A percentile compares a stretch with the other conserved stretches of the same genome.
phyloP scores from a whole-genome alignment of 1,140 invertebrate species.

The Diachasma alloeum region DNA sequence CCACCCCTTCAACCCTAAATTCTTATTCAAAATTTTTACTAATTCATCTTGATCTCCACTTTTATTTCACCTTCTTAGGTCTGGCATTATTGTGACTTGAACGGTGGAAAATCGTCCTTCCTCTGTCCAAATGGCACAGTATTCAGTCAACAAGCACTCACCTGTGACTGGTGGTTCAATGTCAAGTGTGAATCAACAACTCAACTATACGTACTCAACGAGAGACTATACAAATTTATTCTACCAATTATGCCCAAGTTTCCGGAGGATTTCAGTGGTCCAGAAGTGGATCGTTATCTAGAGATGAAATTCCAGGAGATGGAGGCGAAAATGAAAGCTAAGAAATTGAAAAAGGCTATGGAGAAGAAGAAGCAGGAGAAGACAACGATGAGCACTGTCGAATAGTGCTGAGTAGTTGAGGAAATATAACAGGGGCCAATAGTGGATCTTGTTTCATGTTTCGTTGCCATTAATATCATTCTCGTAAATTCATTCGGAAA shows the following conservation, averaged over 20 bases:
- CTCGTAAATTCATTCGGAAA: not conserved
- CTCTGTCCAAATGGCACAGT: slow-evolving; percentile 91
- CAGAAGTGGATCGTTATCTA: slow-evolving; percentile 84
- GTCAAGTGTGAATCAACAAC: slow-evolving; percentile 83
- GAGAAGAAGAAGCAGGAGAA: slow-evolving; percentile 51
- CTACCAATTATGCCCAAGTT: slow-evolving; percentile 85
- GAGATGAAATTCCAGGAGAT: slow-evolving; percentile 84
- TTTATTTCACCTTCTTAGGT: slow-evolving; percentile 68
- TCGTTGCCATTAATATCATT: slow-evolving; percentile 45
- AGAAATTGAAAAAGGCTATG: slow-evolving; percentile 59
- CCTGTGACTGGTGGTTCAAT: slow-evolving; percentile 94
- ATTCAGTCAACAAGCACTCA: slow-evolving; percentile 85
- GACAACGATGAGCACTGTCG: slow-evolving; percentile 34
- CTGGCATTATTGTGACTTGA: slow-evolving; percentile 92
- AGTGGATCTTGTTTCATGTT: slow-evolving; percentile 29
- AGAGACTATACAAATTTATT: slow-evolving; percentile 87
- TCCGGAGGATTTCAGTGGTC: slow-evolving; percentile 86
- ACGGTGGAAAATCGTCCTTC: slow-evolving; percentile 89
- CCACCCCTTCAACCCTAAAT: no score
- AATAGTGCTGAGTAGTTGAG: slow-evolving; percentile 20
- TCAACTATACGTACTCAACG: slow-evolving; percentile 86
- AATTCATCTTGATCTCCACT: not conserved
- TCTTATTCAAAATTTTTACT: no score
- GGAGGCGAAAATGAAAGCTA: slow-evolving; percentile 75
- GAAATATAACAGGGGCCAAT: slow-evolving; percentile 23